Percentiles rank a stretch among this genome's conserved stretches.
Evolutionary conservation across 2,888 invertebrate species (phyloP).

Genomic region (Drosophila longiperda): DNA sequence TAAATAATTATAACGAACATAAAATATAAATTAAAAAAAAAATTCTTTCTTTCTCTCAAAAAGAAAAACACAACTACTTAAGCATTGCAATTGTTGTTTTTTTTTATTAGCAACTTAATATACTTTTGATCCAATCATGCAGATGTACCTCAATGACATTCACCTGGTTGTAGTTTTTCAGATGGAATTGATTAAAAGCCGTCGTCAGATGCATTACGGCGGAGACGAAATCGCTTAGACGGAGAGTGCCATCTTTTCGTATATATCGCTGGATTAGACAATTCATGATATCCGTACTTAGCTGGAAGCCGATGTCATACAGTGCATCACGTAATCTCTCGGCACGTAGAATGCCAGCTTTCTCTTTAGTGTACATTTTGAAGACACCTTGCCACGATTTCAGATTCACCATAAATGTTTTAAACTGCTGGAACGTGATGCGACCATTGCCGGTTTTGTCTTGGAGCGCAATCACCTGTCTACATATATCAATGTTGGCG

Average conservation of each 20-base stretch:
- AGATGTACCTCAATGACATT: constrained; percentile 92
- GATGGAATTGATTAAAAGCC: constrained; percentile 92
- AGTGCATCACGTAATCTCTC: constrained; percentile 94
- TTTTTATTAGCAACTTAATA: constrained; percentile 80
- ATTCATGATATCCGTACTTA: constrained; percentile 93
- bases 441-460: constrained; percentile 93
- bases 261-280: constrained; percentile 94
- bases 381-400: constrained; percentile 96
- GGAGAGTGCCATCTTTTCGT: constrained; percentile 95
- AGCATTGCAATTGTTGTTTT: background rate
- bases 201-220: constrained; percentile 94
- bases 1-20: constrained; percentile 54
- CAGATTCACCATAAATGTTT: constrained; percentile 95
- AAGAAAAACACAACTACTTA: constrained; percentile 21
- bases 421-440: constrained; percentile 93
- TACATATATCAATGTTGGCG: constrained; percentile 95
- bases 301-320: constrained; percentile 93
- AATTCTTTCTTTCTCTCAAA: constrained; percentile 1
- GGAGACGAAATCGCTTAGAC: constrained; percentile 96
- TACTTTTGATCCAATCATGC: constrained; percentile 87
- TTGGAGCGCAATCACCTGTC: constrained; percentile 94
- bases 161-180: constrained; percentile 92
- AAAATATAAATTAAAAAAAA: constrained; percentile 25
- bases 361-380: constrained; percentile 95
- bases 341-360: constrained; percentile 94